Percentiles rank a stretch among this genome's conserved stretches.
phyloP scores from a whole-genome alignment of 1,140 invertebrate species.

The Drosophila sulfurigaster region DNA sequence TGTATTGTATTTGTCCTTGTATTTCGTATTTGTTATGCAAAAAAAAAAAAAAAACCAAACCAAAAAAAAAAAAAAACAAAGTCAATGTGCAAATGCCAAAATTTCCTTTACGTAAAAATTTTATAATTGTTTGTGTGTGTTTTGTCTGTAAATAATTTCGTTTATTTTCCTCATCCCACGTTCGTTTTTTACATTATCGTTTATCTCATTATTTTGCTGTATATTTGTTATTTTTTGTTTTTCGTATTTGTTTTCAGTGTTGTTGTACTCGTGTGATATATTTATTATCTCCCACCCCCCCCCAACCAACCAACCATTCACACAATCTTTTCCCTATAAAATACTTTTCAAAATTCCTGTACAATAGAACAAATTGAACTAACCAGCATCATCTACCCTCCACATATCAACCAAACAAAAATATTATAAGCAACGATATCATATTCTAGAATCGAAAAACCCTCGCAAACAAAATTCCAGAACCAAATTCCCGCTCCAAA shows the following conservation, averaged over 20 bases:
- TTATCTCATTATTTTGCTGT: conserved; percentile 54
- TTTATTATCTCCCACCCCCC: neutral
- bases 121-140: conserved; percentile 55
- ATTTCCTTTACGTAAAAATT: conserved; percentile 24
- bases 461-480: conserved; percentile 20
- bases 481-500: conserved; percentile 3
- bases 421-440: conserved; percentile 28
- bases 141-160: conserved; percentile 67
- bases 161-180: conserved; percentile 53
- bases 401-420: conserved; percentile 3
- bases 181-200: conserved; percentile 40
- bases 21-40: conserved; percentile 47
- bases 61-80: conserved; percentile 27
- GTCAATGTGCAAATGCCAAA: conserved; percentile 59
- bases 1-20: conserved; percentile 50
- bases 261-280: conserved; percentile 59
- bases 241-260: conserved; percentile 74
- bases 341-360: conserved; percentile 32
- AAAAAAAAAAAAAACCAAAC: conserved; percentile 45
- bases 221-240: conserved; percentile 57
- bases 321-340: neutral
- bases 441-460: conserved; percentile 13
- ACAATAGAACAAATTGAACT: conserved; percentile 21
- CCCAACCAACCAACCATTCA: no score
- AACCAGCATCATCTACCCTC: neutral